Evolutionary conservation across 2,113 vertebrate genomes (phyloP), one percentile per base, ranked within the genome.

Genomic region (Heterotilapia buettikoferi): DNA sequence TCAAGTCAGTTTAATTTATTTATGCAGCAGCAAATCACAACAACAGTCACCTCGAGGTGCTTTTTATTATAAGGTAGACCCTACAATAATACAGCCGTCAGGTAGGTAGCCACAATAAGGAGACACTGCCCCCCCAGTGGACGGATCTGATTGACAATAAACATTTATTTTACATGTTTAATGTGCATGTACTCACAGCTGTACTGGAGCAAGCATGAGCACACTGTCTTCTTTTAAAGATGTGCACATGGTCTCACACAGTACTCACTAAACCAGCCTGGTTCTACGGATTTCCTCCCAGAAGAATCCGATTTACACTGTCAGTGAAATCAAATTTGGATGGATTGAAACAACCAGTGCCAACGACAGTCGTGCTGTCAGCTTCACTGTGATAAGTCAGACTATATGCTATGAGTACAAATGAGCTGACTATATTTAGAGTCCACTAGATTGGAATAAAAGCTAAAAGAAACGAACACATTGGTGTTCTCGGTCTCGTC

Each of bases 301-400:
- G 63, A 68, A 40, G 63, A 68, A 21, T 14, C 63, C 0, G 33
- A 38, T 12, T n/a, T 38, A 38, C 31, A 2, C 11, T 9, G 36
- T 21, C 3, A 9, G 19, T 21, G 33, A 38, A 21, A 68, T 21
- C 7, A 8, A 7, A 29, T 8, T 9, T 59, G 7, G 13, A 59
- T 9, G 56, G 26, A 29, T 29, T 16, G 13, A 40, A 24, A 8
- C 36, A 71, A 40, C 63, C 38, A 2, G 11, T 40, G 36, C 11
- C 36, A 4, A 40, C 7, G 7, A 40, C 36, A 14, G n/a, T 0
- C 0, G n/a, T 71, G n/a, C 3, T 6, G 12, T 43, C 0, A 24
- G 36, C 36, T 40, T 68, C 33, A 14, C 63, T 50, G 6, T 50
- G 43, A 14, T 6, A 47, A 50, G 45, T 50, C 14, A 18, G 45